A percentile compares a stretch with the other conserved stretches of the same genome.
These are phyloP conservation scores for Lanistes nyassanus DNA, from an alignment of 1,140 invertebrate species.

Conservation along the genomic window DNA sequence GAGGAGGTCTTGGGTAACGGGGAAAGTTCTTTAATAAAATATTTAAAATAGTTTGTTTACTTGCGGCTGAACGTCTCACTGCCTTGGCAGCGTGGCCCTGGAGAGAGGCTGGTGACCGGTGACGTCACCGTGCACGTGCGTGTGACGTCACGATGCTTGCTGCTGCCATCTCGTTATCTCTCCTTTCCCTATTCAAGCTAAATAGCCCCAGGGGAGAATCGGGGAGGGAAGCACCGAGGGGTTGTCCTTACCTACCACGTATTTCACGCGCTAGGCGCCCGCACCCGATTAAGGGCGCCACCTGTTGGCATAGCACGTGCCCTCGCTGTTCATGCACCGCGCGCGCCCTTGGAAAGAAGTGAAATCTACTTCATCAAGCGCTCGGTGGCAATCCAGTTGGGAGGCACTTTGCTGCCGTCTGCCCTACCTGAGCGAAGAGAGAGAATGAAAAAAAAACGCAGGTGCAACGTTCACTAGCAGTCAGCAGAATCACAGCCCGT, in stretches of 20 bases:
- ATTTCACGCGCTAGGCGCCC: slow-evolving; percentile 2
- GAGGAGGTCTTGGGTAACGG: neutral
- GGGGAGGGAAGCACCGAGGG: slow-evolving; percentile 10
- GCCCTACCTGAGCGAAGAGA: no score
- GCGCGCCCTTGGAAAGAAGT: neutral
- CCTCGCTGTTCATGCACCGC: neutral
- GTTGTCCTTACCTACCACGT: slow-evolving; percentile 25
- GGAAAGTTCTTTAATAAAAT: slow-evolving; percentile 21
- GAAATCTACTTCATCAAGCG: neutral
- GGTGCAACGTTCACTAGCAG: no score
- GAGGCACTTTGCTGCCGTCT: no score
- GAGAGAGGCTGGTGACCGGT: neutral
- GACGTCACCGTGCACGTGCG: slow-evolving; percentile 21
- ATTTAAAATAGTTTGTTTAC: slow-evolving; percentile 28
- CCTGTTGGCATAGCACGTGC: slow-evolving; percentile 21
- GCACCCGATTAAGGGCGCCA: slow-evolving; percentile 23
- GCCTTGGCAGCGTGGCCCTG: neutral
- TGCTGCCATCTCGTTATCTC: slow-evolving; percentile 28
- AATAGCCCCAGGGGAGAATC: slow-evolving; percentile 25
- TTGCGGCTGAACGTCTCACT: neutral
- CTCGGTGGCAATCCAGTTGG: no score
- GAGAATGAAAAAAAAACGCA: no score
- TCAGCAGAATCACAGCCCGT: no score
- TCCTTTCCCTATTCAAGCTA: slow-evolving; percentile 22
- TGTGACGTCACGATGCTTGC: slow-evolving; percentile 10